Evolutionary conservation across 2,113 vertebrate species (phyloP).

Genomic region (Chaetodon auriga): DNA sequence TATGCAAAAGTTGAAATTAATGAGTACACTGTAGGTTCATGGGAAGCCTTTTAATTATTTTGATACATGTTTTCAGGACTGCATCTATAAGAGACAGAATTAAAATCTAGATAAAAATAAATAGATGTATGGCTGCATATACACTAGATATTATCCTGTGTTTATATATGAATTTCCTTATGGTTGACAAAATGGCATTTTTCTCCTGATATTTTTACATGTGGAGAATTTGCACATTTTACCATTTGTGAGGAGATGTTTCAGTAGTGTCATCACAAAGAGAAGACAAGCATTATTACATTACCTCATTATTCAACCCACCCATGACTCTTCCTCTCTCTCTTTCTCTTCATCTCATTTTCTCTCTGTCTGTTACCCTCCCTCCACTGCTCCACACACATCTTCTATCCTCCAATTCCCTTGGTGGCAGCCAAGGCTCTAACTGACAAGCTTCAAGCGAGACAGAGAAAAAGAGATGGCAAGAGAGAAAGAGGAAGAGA

Average conservation of each 20-base stretch:
- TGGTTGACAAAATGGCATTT: constrained; percentile 25
- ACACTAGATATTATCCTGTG: background rate
- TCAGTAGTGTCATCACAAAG: constrained; percentile 65
- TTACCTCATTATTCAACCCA: constrained; percentile 73
- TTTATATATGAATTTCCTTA: constrained; percentile 3
- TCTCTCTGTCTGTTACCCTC: constrained; percentile 54
- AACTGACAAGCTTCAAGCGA: constrained; percentile 77
- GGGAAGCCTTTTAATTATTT: background rate
- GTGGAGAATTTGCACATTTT: constrained; percentile 52
- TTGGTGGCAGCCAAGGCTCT: constrained; percentile 64
- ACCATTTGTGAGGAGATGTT: constrained; percentile 41
- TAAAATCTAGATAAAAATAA: background rate
- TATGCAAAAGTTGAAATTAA: background rate
- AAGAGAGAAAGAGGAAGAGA: constrained; percentile 33
- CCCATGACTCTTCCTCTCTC: constrained; percentile 32
- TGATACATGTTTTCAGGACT: background rate
- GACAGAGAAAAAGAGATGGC: constrained; percentile 51
- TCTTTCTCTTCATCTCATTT: constrained; percentile 41
- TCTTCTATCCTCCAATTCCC: constrained; percentile 67
- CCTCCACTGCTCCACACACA: constrained; percentile 59
- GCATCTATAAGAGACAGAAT: background rate
- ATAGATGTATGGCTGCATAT: background rate
- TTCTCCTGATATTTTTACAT: constrained; percentile 21
- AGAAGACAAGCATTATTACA: constrained; percentile 62
- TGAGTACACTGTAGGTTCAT: background rate